Base-by-base conservation (phyloP, 2,888 invertebrate species). In the Hirudinaria manillensis region DNA sequence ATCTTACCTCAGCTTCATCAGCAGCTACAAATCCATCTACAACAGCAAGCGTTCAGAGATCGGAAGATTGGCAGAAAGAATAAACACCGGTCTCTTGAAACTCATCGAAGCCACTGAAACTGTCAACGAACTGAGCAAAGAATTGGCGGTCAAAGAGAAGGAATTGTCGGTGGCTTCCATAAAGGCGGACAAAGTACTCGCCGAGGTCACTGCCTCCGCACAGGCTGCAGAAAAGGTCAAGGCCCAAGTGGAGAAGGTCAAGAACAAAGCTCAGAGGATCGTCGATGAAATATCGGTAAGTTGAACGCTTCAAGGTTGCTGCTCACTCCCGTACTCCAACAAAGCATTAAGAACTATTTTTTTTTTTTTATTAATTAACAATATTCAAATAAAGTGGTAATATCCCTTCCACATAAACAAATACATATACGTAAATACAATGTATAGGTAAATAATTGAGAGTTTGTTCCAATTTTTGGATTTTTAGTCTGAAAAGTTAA, bases 1-100 rank as follows among this genome's bases (percentile, higher is more conserved):
- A 85, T 94, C 94, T 0, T 92, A 92, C 82, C 88, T 94, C 72
- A 91, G 92, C 0, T 94, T 93, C 83, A 87, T 94, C 80, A 90
- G 89, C 77, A 90, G 91, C 2, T 94, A 94, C 83, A 93, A 93
- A 86, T 85, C 86, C 0, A 87, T 93, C 16, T 94, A 94, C 82
- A 88, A 87, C 51, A 89, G 89, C 74, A 95, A 94, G 85, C 91
- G 92, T 83, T 90, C 90, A 82, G 91, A 91, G 82, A 89, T 91
- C 78, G 86, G 88, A 0, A 92, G 94, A 61, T 86, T 93, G 86
- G 91, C 92, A 0, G 87, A 90, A 79, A 89, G 93, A 82, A 94
- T 94, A 93, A 90, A 90, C 77, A 84, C 84, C 66, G 84, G 84
- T 79, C 76, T 85, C 74, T 82, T 83, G 78, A 85, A 84, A 76